A percentile compares a stretch with the other conserved stretches of the same genome.
Evolutionary conservation across 1,140 invertebrate species (phyloP).

Genomic region (Diabrotica undecimpunctata): DNA sequence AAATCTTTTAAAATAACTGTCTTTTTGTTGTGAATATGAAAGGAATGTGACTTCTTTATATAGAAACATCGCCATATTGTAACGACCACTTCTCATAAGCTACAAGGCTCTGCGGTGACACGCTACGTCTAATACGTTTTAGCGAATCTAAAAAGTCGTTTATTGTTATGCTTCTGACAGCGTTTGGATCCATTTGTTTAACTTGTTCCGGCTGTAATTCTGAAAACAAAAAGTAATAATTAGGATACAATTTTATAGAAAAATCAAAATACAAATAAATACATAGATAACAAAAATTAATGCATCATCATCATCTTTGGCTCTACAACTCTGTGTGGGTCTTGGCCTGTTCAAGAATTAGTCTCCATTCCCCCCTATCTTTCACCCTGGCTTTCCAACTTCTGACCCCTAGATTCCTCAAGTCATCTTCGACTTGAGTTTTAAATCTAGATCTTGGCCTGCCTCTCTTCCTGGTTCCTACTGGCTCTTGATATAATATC

Average conservation of each 20-base stretch:
- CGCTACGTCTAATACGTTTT: constrained; percentile 85
- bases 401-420: no score
- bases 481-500: no score
- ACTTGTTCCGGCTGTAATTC: constrained; percentile 85
- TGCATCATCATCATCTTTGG: no score
- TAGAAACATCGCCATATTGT: constrained; percentile 83
- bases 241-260: not conserved
- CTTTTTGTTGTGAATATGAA: not conserved
- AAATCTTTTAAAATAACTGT: not conserved
- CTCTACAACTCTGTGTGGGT: no score
- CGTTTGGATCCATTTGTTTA: constrained; percentile 72
- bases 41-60: constrained; percentile 46
- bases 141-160: constrained; percentile 88
- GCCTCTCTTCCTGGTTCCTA: no score
- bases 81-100: constrained; percentile 92
- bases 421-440: no score
- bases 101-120: constrained; percentile 78
- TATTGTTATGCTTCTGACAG: constrained; percentile 81
- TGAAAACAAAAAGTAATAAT: constrained; percentile 40
- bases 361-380: no score
- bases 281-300: no score
- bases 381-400: no score
- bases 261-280: not conserved
- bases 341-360: no score
- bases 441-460: no score